Evolutionary conservation across 2,888 invertebrate species (phyloP).

Genomic region (Venusia cambrica): DNA sequence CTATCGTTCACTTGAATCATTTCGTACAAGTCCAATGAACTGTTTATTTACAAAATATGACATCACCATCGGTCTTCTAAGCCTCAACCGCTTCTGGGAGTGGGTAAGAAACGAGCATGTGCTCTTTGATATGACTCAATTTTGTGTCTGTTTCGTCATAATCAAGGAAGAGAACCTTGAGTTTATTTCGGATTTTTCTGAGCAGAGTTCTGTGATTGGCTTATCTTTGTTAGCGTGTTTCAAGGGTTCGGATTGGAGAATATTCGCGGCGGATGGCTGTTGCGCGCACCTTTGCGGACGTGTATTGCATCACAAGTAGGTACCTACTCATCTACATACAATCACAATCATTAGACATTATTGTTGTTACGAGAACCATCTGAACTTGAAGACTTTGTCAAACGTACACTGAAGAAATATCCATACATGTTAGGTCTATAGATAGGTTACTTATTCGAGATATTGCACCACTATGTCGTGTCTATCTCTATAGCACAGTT

Average conservation of each 20-base stretch:
- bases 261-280: slow-evolving; percentile 48
- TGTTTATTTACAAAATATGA: slow-evolving; percentile 17
- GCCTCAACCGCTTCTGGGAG: too few relatives aligned
- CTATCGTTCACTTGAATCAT: slow-evolving; percentile 37
- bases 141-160: slow-evolving; percentile 17
- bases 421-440: too few relatives aligned
- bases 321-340: slow-evolving; percentile 28
- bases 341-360: slow-evolving; percentile 27
- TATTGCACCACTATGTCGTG: too few relatives aligned
- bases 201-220: slow-evolving; percentile 21
- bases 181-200: slow-evolving; percentile 29
- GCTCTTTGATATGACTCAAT: too few relatives aligned
- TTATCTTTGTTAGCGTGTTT: slow-evolving; percentile 44
- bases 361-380: slow-evolving; percentile 18
- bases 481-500: too few relatives aligned
- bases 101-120: too few relatives aligned
- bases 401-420: too few relatives aligned
- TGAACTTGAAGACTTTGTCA: slow-evolving; percentile 1
- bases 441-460: too few relatives aligned
- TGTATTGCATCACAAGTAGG: slow-evolving; percentile 43
- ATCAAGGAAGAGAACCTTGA: slow-evolving; percentile 24
- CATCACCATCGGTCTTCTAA: too few relatives aligned
- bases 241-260: slow-evolving; percentile 36
- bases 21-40: slow-evolving; percentile 32
- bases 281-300: slow-evolving; percentile 40